Percentiles rank a stretch among this genome's conserved stretches.
phyloP scores from a whole-genome alignment of 2,888 invertebrate species.

The Apomyelois bistriatella region DNA sequence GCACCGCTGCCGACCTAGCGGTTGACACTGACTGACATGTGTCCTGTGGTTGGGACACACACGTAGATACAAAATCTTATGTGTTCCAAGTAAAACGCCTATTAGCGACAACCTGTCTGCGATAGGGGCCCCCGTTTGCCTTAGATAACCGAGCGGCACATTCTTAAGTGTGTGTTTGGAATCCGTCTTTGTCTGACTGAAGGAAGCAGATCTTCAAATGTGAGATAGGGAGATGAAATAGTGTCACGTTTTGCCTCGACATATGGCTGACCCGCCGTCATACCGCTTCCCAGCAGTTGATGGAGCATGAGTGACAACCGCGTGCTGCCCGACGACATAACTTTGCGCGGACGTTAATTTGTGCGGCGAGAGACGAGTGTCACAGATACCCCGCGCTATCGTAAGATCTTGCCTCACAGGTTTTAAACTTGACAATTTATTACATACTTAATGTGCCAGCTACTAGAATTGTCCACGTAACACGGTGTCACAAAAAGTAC shows the following conservation, averaged over 20 bases:
- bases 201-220: conserved; percentile 54
- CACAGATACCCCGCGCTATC: conserved; percentile 59
- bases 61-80: conserved; percentile 66
- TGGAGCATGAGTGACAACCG: conserved; percentile 78
- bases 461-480: conserved; percentile 59
- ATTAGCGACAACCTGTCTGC: conserved; percentile 76
- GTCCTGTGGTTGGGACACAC: conserved; percentile 64
- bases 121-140: conserved; percentile 58
- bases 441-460: conserved; percentile 59
- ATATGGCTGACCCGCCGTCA: conserved; percentile 76
- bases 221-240: conserved; percentile 71
- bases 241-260: conserved; percentile 65
- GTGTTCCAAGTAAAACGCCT: conserved; percentile 70
- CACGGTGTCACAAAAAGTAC: conserved; percentile 39
- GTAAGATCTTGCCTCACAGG: conserved; percentile 58
- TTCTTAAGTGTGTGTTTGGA: conserved; percentile 55
- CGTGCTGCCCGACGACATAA: conserved; percentile 59
- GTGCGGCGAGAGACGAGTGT: conserved; percentile 58
- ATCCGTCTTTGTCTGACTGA: conserved; percentile 67
- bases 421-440: conserved; percentile 61
- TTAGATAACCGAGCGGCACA: conserved; percentile 63
- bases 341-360: conserved; percentile 75
- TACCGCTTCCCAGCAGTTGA: conserved; percentile 76
- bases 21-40: conserved; percentile 61
- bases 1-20: conserved; percentile 48